Conservation (phyloP, 1,140 invertebrate genomes). For the Ceratina australensis region DNA sequence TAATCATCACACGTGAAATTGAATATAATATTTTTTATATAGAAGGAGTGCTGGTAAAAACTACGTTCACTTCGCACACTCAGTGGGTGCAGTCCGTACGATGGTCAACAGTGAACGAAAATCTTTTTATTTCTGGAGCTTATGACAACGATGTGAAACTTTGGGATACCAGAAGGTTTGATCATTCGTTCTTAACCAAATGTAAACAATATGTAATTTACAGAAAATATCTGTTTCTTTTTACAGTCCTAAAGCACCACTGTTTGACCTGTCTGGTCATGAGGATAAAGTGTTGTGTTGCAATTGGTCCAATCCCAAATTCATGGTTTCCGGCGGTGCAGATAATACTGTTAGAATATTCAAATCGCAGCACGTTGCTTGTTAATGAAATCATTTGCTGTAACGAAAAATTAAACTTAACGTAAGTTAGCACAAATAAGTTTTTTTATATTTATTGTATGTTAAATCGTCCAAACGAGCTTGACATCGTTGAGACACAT, state of each 20-base stretch:
- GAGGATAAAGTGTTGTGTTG: conserved; percentile 96
- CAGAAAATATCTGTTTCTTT: not conserved
- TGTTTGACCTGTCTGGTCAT: conserved; percentile 96
- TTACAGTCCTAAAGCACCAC: conserved; percentile 91
- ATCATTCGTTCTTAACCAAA: not conserved
- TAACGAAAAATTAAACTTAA: not conserved
- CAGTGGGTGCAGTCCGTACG: conserved; percentile 94
- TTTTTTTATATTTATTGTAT: conserved; percentile 1
- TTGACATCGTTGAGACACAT: too few relatives aligned
- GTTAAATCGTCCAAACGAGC: too few relatives aligned
- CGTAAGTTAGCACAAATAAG: conserved; percentile 23
- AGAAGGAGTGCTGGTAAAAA: conserved; percentile 94
- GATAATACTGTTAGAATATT: conserved; percentile 97
- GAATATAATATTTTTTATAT: conserved; percentile 70
- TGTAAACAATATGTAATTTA: not conserved
- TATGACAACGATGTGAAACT: conserved; percentile 95
- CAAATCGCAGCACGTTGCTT: conserved; percentile 80
- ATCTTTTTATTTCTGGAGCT: conserved; percentile 95
- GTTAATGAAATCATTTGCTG: conserved; percentile 36
- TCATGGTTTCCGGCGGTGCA: conserved; percentile 94
- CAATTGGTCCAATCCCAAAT: conserved; percentile 94
- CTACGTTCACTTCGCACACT: conserved; percentile 92
- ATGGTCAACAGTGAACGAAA: conserved; percentile 92
- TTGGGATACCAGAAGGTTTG: conserved; percentile 95
- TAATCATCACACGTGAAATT: conserved; percentile 11